Conservation (phyloP, 2,888 invertebrate genomes). For the Cephus rjabovi region DNA sequence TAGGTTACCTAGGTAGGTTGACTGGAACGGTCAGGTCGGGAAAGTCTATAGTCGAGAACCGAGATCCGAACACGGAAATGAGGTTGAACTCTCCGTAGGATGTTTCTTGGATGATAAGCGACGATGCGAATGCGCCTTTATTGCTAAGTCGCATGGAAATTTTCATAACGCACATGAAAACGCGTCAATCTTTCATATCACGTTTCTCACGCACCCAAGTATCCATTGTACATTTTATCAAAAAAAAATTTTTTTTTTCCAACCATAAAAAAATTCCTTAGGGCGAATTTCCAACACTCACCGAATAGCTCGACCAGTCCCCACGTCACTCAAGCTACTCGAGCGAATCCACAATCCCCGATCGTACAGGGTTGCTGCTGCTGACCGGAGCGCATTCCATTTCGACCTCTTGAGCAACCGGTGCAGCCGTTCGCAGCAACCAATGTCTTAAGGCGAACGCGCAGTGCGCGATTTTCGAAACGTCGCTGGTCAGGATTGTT, state of each 20-base stretch:
- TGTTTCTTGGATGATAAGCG: neutral
- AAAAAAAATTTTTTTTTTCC: neutral
- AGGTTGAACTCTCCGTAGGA: slow-evolving; percentile 11
- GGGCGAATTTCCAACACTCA: neutral
- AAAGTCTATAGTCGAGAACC: slow-evolving; percentile 35
- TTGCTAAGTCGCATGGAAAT: neutral
- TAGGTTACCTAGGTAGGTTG: slow-evolving; percentile 39
- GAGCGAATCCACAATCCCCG: neutral
- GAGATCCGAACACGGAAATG: slow-evolving; percentile 33
- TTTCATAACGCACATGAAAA: neutral
- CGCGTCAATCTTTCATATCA: neutral
- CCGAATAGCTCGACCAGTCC: neutral
- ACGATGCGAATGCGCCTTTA: neutral
- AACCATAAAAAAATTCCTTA: neutral
- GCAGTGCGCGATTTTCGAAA: neutral
- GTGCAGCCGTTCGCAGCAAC: neutral
- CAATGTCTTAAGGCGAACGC: neutral
- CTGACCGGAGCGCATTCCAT: slow-evolving; percentile 5
- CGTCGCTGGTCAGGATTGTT: neutral
- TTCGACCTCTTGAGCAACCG: neutral
- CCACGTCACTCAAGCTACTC: neutral
- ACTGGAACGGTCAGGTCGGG: slow-evolving; percentile 42
- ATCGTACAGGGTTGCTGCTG: neutral
- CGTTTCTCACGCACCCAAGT: neutral
- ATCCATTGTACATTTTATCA: neutral